Conservation (phyloP, 2,113 vertebrate species). For the Xiphorhynchus elegans region DNA sequence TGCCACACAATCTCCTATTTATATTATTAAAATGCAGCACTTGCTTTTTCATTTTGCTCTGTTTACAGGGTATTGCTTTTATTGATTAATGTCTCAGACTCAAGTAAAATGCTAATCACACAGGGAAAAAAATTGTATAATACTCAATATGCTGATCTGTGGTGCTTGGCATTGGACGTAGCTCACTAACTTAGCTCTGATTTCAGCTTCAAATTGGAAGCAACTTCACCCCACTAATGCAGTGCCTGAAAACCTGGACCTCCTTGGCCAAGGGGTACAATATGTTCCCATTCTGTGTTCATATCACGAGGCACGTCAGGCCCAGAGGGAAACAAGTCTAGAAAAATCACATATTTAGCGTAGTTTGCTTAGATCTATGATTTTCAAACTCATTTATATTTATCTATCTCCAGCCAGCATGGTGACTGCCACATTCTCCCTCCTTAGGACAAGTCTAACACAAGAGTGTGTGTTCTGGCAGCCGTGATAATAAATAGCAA, state of each 20-base stretch:
- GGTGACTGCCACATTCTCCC: background rate
- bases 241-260: background rate
- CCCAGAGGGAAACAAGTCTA: background rate
- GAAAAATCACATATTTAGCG: background rate
- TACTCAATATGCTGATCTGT: conserved; percentile 16
- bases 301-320: fast-evolving
- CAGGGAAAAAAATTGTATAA: conserved; percentile 1
- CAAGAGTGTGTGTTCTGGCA: background rate
- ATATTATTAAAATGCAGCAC: conserved; percentile 40
- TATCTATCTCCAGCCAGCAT: background rate
- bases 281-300: background rate
- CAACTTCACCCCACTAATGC: background rate
- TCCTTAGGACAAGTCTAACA: background rate
- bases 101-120: conserved; percentile 62
- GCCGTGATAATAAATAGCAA: background rate
- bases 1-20: conserved; percentile 34
- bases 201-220: background rate
- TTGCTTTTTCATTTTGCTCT: conserved; percentile 42
- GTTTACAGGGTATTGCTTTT: conserved; percentile 57
- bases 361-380: background rate
- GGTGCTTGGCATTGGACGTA: background rate
- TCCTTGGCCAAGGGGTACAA: background rate
- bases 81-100: conserved; percentile 68
- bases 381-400: background rate
- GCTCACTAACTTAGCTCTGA: background rate